These are phyloP conservation scores for Seira sanloemensis DNA, from an alignment of 2,888 invertebrate species.

Conservation along the genomic window DNA sequence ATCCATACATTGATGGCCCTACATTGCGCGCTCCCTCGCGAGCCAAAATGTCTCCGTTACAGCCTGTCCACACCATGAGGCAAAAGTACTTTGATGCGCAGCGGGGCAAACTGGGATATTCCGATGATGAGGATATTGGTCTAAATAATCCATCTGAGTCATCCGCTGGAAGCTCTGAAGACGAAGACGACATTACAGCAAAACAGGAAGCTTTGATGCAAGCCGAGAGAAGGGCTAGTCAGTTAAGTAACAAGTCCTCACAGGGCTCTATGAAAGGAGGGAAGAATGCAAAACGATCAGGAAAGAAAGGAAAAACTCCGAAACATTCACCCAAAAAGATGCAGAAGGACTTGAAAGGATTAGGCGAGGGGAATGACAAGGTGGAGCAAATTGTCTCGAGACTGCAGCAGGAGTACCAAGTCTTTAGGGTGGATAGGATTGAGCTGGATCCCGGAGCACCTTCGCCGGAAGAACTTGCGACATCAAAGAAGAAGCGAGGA, in stretches of 20 bases:
- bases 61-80: slow-evolving; percentile 41
- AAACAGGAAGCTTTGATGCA: slow-evolving; percentile 28
- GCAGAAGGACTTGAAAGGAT: slow-evolving; percentile 2
- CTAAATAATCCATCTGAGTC: slow-evolving; percentile 37
- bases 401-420: slow-evolving; percentile 58
- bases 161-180: slow-evolving; percentile 30
- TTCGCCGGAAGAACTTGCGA: slow-evolving; percentile 43
- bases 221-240: slow-evolving; percentile 43
- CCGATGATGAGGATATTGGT: slow-evolving; percentile 36
- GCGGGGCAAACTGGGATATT: slow-evolving; percentile 24
- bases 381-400: slow-evolving; percentile 43
- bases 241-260: slow-evolving; percentile 35
- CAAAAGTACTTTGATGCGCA: slow-evolving; percentile 53
- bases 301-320: slow-evolving; percentile 30
- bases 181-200: slow-evolving; percentile 37
- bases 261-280: slow-evolving; percentile 10
- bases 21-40: slow-evolving; percentile 38
- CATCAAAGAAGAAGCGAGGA: slow-evolving; percentile 52
- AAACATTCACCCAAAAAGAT: slow-evolving; percentile 41
- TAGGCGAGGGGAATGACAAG: slow-evolving; percentile 29
- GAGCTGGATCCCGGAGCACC: slow-evolving; percentile 56
- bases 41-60: slow-evolving; percentile 27
- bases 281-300: slow-evolving; percentile 14
- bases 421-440: slow-evolving; percentile 43
- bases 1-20: slow-evolving; percentile 15